Evolutionary conservation across 2,888 invertebrate genomes (phyloP), one percentile per base, ranked within the genome.

Genomic region (Clostera curtula): DNA sequence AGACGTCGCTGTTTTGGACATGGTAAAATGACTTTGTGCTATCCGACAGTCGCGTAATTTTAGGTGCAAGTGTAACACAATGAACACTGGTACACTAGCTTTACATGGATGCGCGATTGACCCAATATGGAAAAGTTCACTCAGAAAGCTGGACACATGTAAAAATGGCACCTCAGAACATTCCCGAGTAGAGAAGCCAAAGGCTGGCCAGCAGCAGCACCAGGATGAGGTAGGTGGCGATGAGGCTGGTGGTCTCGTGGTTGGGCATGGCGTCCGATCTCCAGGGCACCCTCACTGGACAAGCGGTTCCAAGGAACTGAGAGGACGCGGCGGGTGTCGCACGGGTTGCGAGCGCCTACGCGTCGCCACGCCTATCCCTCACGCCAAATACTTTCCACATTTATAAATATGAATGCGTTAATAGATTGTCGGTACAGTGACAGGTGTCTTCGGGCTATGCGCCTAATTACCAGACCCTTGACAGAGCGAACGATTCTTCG

Each of bases 171-270:
- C 80, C 77, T 80, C 75, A 83, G 60, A 80, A 83, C 61, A 89
- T 51, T 35, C 90, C 89, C 11, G 89, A 86, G 67, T 91, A 91
- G 36, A 91, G 83, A 19, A 89, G 70, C 88, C 90, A 91, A 26
- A 91, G 82, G 30, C 88, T 85, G 51, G 88, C 84, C 29, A 91
- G 76, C 19, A 91, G 79, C 20, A 88, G 73, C 49, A 90, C 86
- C 63, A 91, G 71, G 63, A 91, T 90, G 51, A 89, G 69, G 60
- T 90, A 91, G 45, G 91, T 91, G 58, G 89, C 88, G 55, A 90
- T 77, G 41, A 91, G 85, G 66, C 86, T 90, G 39, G 86, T 86
- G 34, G 89, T 87, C 79, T 91, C 90, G 63, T 82, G 77, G 68
- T 85, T 65, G 29, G 85, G 79, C 85, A 85, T 84, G 54, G 55